Percentiles rank a stretch among this genome's conserved stretches.
Conservation (phyloP, 1,140 invertebrate species). For the Drosophila pachea region DNA sequence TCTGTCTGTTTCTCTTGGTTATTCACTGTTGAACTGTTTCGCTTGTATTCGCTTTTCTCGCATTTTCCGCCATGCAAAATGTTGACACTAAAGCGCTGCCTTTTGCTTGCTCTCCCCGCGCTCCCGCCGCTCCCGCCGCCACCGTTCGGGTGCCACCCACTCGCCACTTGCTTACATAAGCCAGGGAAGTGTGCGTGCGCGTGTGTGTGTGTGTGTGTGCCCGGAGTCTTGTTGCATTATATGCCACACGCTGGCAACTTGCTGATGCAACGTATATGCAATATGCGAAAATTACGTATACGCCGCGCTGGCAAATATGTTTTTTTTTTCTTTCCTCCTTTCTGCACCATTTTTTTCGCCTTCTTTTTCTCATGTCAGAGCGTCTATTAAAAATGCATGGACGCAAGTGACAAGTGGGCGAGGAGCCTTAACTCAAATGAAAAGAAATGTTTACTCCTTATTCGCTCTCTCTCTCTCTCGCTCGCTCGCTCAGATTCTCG, state of each 20-base stretch:
- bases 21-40: constrained; percentile 51
- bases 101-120: constrained; percentile 28
- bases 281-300: constrained; percentile 74
- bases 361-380: constrained; percentile 42
- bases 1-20: constrained; percentile 14
- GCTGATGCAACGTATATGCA: constrained; percentile 69
- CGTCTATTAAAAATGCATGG: constrained; percentile 47
- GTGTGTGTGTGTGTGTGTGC: constrained; percentile 29
- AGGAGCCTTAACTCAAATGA: constrained; percentile 29
- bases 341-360: constrained; percentile 7
- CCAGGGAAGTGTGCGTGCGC: constrained; percentile 10
- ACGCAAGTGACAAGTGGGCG: constrained; percentile 21
- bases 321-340: constrained; percentile 36
- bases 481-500: constrained; percentile 16
- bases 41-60: constrained; percentile 45
- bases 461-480: not conserved
- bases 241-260: constrained; percentile 55
- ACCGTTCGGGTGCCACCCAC: constrained; percentile 8
- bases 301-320: constrained; percentile 58
- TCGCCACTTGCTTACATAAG: constrained; percentile 60
- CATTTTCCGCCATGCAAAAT: constrained; percentile 71
- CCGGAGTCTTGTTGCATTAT: constrained; percentile 51
- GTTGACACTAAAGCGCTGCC: constrained; percentile 63
- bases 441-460: constrained; percentile 35
- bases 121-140: constrained; percentile 23